Evolutionary conservation across 1,140 invertebrate genomes (phyloP).

Genomic region (Tetraneura akinire): DNA sequence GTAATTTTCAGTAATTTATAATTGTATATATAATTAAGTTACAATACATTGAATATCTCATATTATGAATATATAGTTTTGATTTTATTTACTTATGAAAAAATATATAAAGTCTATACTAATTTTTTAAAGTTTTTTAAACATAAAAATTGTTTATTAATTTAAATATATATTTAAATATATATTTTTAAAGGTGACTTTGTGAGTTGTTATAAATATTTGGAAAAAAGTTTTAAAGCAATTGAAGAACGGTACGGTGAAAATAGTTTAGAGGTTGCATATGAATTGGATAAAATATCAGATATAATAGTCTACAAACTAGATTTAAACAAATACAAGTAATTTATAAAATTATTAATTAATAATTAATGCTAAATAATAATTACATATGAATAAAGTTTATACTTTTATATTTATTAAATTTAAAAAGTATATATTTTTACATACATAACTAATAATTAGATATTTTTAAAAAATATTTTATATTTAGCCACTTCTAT

Average conservation of each 20-base stretch:
- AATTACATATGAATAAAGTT: too few species aligned
- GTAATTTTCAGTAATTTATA: too few species aligned
- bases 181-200: conserved; percentile 57
- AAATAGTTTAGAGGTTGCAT: conserved; percentile 63
- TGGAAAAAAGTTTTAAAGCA: conserved; percentile 60
- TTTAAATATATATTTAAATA: too few species aligned
- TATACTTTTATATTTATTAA: too few species aligned
- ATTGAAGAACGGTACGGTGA: conserved; percentile 63
- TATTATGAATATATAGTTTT: too few species aligned
- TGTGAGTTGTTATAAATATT: conserved; percentile 59
- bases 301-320: conserved; percentile 43
- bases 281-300: conserved; percentile 62
- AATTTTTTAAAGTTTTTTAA: too few species aligned
- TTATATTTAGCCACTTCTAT: not conserved
- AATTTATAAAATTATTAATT: not conserved
- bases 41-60: too few species aligned
- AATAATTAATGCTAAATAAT: not conserved
- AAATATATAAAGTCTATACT: too few species aligned
- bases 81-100: too few species aligned
- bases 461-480: not conserved
- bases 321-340: conserved; percentile 4
- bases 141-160: too few species aligned
- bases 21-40: too few species aligned
- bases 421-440: too few species aligned
- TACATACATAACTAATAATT: not conserved